Percentiles rank a stretch among this genome's conserved stretches.
phyloP scores from a whole-genome alignment of 2,888 invertebrate species.

The Pristionchus maxplancki region DNA sequence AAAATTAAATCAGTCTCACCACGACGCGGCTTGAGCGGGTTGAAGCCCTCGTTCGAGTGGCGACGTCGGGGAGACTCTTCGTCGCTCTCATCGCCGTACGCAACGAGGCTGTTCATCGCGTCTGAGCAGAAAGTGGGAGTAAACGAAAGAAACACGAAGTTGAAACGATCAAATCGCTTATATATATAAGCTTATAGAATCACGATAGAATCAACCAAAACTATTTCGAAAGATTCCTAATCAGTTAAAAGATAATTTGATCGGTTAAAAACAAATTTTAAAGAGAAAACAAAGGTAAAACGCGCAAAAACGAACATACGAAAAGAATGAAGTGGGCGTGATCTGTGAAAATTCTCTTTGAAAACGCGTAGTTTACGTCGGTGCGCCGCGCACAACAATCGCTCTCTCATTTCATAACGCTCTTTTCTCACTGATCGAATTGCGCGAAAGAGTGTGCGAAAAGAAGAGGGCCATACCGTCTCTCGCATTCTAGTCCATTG shows the following conservation, averaged over 20 bases:
- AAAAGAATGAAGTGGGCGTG: background rate
- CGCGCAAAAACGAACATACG: background rate
- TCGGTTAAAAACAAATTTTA: background rate
- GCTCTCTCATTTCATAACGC: too few species aligned
- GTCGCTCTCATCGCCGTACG: slow-evolving; percentile 46
- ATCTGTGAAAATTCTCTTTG: too few species aligned
- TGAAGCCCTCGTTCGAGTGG: slow-evolving; percentile 29
- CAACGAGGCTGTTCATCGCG: slow-evolving; percentile 39
- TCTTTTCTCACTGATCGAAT: background rate
- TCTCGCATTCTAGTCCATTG: background rate
- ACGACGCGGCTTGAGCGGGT: slow-evolving; percentile 6
- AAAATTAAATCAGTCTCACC: background rate
- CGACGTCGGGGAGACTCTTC: slow-evolving; percentile 20
- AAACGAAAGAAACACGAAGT: too few species aligned
- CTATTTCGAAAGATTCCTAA: background rate
- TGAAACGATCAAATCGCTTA: too few species aligned
- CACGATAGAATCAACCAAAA: background rate
- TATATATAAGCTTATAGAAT: too few species aligned
- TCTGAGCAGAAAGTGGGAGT: too few species aligned
- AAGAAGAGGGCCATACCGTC: too few species aligned
- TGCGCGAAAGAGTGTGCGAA: too few species aligned
- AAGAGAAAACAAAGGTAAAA: background rate
- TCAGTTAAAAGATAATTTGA: too few species aligned
- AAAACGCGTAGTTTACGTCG: background rate
- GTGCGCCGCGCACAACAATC: background rate